These are phyloP conservation scores for Scomber japonicus DNA, from an alignment of 2,113 vertebrate species.

Conservation along the genomic window DNA sequence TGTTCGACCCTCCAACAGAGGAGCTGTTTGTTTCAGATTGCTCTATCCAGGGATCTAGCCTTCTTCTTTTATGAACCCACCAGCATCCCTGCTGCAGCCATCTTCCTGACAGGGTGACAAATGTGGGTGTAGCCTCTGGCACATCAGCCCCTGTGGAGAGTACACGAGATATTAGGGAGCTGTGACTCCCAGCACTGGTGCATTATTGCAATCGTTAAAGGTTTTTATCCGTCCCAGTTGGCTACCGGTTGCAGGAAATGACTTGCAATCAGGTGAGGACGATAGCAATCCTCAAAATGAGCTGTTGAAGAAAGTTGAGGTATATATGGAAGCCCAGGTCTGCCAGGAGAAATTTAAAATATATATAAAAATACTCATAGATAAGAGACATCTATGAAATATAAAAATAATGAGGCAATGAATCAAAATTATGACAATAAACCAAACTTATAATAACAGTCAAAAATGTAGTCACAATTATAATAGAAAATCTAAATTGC, in stretches of 20 bases:
- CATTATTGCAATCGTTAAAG: constrained; percentile 55
- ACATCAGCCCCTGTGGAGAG: constrained; percentile 53
- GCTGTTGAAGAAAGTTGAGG: neutral
- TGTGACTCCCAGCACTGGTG: constrained; percentile 51
- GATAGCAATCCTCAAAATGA: constrained; percentile 7
- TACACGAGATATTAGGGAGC: constrained; percentile 59
- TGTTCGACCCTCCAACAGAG: constrained; percentile 31
- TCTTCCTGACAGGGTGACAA: constrained; percentile 69
- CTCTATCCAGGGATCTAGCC: constrained; percentile 28
- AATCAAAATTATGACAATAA: too few relatives aligned
- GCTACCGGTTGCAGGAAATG: constrained; percentile 42
- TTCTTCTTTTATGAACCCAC: constrained; percentile 43
- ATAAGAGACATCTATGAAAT: too few relatives aligned
- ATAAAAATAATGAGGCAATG: too few relatives aligned
- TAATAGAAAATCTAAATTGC: too few relatives aligned
- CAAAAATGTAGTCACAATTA: too few relatives aligned
- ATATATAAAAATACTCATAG: neutral
- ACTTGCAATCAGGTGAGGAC: constrained; percentile 26
- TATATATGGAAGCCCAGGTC: neutral
- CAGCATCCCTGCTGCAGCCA: constrained; percentile 34
- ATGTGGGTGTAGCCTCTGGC: constrained; percentile 66
- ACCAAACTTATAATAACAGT: too few relatives aligned
- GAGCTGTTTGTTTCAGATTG: constrained; percentile 38
- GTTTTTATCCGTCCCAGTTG: constrained; percentile 55
- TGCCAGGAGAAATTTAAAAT: neutral